Conservation (phyloP, 2,888 invertebrate species). For the Conops quadrifasciatus region DNA sequence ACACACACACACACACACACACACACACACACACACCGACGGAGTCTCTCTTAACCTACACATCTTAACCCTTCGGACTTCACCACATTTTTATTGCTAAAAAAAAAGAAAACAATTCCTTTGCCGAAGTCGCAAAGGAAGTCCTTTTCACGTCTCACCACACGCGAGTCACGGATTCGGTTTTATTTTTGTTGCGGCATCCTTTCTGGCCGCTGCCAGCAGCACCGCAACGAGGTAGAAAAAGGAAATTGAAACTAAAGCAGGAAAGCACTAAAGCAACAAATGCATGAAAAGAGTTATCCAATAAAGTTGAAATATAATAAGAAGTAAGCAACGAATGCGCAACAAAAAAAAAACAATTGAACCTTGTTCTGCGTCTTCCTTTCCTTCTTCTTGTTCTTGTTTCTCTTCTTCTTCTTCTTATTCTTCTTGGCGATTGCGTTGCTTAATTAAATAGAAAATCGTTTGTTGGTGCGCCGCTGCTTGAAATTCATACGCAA, state of each 20-base stretch:
- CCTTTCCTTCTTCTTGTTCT: too few species aligned
- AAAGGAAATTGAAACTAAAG: background rate
- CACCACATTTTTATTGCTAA: background rate
- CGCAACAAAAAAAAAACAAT: too few species aligned
- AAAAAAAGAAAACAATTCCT: background rate
- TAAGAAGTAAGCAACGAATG: background rate
- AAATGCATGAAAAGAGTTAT: background rate
- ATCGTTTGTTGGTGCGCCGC: background rate
- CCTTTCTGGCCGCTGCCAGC: background rate
- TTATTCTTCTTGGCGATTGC: background rate
- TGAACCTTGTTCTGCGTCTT: too few species aligned
- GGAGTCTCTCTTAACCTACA: background rate
- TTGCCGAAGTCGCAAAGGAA: too few species aligned
- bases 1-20: background rate
- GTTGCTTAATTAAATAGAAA: constrained; percentile 16
- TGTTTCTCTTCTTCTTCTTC: too few species aligned
- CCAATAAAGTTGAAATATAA: background rate
- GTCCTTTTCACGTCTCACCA: too few species aligned
- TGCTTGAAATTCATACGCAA: background rate
- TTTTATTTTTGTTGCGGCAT: too few species aligned
- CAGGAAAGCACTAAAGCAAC: background rate
- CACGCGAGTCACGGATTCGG: too few species aligned
- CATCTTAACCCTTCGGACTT: too few species aligned
- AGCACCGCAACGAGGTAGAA: background rate
- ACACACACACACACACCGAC: background rate